These are phyloP conservation scores for Elaphurus davidianus DNA, from an alignment of 2,113 vertebrate species.

Conservation along the genomic window DNA sequence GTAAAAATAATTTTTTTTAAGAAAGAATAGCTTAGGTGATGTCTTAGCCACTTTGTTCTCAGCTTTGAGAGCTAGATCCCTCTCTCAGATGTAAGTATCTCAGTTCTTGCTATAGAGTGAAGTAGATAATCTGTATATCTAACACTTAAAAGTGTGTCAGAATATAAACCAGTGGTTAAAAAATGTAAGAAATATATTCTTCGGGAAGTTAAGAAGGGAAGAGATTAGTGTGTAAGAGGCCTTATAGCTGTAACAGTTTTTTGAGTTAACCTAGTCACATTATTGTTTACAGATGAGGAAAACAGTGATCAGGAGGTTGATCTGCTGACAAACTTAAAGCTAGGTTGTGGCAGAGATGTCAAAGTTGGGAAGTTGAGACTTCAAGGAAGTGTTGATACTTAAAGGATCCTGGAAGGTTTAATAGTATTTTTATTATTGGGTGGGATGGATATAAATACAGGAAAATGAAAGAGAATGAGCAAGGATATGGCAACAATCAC, in stretches of 20 bases:
- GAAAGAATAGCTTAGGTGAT: background rate
- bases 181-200: background rate
- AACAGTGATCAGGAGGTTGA: background rate
- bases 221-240: background rate
- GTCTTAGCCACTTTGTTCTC: background rate
- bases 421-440: background rate
- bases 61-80: background rate
- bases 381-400: background rate
- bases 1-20: background rate
- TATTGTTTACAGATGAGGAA: background rate
- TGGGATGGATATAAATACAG: background rate
- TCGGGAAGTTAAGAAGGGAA: background rate
- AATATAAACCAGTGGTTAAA: conserved; percentile 23
- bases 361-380: background rate
- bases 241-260: conserved; percentile 7
- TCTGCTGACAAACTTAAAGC: background rate
- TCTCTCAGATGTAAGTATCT: background rate
- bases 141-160: conserved; percentile 17
- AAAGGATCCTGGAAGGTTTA: background rate
- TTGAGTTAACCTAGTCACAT: background rate
- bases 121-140: background rate
- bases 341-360: background rate
- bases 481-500: background rate
- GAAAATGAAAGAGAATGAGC: background rate
- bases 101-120: background rate